Conservation (phyloP, 2,888 invertebrate genomes). For the Diadegma fenestrale region DNA sequence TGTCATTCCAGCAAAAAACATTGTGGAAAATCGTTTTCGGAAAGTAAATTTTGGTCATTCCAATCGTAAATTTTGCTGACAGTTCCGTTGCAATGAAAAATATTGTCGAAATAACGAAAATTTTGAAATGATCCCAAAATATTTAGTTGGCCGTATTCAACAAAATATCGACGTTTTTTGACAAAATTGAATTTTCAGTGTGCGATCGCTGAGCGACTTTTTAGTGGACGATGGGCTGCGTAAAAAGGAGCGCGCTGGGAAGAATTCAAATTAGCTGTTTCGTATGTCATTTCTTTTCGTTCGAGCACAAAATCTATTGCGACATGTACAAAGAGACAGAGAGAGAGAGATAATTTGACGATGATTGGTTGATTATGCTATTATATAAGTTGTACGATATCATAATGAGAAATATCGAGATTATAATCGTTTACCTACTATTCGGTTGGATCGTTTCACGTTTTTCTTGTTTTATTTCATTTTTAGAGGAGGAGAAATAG, state of each 20-base stretch:
- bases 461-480: conserved; percentile 19
- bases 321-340: conserved; percentile 76
- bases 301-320: conserved; percentile 69
- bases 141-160: too few species aligned
- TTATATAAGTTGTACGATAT: conserved; percentile 79
- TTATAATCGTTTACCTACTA: conserved; percentile 78
- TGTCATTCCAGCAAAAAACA: too few species aligned
- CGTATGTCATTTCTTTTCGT: conserved; percentile 35
- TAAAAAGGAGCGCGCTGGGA: conserved; percentile 44
- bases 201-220: conserved; percentile 78
- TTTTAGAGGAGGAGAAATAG: conserved; percentile 42
- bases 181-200: too few species aligned
- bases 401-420: conserved; percentile 81
- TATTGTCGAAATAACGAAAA: too few species aligned
- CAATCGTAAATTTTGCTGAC: too few species aligned
- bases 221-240: conserved; percentile 43
- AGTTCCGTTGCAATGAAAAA: too few species aligned
- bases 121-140: too few species aligned
- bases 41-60: too few species aligned
- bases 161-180: too few species aligned
- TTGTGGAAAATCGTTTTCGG: too few species aligned
- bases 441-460: conserved; percentile 71
- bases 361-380: conserved; percentile 77
- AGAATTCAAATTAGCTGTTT: conserved; percentile 15
- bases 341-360: conserved; percentile 74